A percentile compares a stretch with the other conserved stretches of the same genome.
These are phyloP conservation scores for Ceyx margarethae DNA, from an alignment of 2,113 vertebrate species.

Conservation along the genomic window DNA sequence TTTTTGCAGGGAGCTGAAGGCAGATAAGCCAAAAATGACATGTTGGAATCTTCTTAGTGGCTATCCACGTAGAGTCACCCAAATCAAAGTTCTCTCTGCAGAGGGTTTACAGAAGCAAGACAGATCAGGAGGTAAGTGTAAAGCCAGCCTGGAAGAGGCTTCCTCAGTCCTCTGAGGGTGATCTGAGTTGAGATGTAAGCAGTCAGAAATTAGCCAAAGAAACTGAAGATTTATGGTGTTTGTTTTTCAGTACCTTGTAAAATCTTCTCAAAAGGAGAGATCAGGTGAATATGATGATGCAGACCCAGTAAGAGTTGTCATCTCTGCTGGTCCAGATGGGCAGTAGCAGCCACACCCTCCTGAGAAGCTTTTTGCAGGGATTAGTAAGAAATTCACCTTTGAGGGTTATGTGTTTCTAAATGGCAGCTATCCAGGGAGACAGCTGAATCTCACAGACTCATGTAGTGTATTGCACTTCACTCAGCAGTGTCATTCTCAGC, in stretches of 20 bases:
- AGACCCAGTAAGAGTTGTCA: not conserved
- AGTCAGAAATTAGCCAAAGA: not conserved
- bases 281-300: not conserved
- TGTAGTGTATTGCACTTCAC: not conserved
- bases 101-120: conserved; percentile 83
- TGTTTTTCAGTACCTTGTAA: not conserved
- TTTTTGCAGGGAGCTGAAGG: conserved; percentile 82
- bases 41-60: conserved; percentile 86
- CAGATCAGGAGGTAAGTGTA: conserved; percentile 76
- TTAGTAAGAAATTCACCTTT: not conserved
- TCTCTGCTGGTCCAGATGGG: not conserved
- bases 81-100: conserved; percentile 82
- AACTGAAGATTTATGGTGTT: not conserved
- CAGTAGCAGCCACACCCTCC: not conserved
- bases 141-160: not conserved
- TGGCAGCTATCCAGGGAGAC: not conserved
- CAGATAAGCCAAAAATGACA: conserved; percentile 80
- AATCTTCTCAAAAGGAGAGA: not conserved
- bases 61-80: conserved; percentile 84
- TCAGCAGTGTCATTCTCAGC: not conserved
- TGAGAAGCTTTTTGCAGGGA: not conserved
- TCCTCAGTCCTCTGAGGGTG: not conserved
- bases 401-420: not conserved
- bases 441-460: not conserved
- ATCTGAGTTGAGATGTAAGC: not conserved